Base-by-base conservation (phyloP, 2,888 invertebrate genomes). In the Arrhopalites spinosus region DNA sequence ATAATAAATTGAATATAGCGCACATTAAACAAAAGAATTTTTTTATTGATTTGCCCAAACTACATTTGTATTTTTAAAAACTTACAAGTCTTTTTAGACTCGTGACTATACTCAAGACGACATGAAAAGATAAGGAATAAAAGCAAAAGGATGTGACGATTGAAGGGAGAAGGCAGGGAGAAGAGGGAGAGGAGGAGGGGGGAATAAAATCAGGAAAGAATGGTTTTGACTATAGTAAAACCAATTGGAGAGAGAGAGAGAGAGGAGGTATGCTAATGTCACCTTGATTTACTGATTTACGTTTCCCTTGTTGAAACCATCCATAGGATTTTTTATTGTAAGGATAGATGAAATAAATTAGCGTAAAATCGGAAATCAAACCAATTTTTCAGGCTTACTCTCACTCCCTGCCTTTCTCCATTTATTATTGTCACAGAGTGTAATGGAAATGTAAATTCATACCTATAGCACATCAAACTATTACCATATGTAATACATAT, bases 311-410 rank as follows among this genome's bases (percentile, higher is more conserved):
- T 74, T 74, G 36, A 64, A 72, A 64, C 47, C 72, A 59, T 63
- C 63, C 53, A 29, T 50, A 72, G 63, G 73, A 66, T 66, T 67
- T n/a, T 36, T 73, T 73, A 56, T 73, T 73, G 47, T 20, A 43
- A 27, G 45, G 64, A 43, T 47, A 29, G 61, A 64, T 45, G 63
- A 73, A 73, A 73, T 56, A 50, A 66, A 73, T 61, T 63, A 75
- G 75, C 61, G 29, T 25, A 67, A 73, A 74, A 70, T 69, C 69
- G 75, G 70, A 75, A 75, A 75, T 75, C 75, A 75, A 56, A 27
- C 69, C 69, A 47, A 75, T 75, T 75, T 75, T 75, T 75, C 75
- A 75, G 59, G 71, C 71, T 63, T 70, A 69, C 63, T 69, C 61
- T 70, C 70, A 68, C 50, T 64, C 45, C 23, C 75, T 69, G 61